A percentile compares a stretch with the other conserved stretches of the same genome.
Evolutionary conservation across 1,140 invertebrate genomes (phyloP).

Genomic region (Lordiphosa mommai): DNA sequence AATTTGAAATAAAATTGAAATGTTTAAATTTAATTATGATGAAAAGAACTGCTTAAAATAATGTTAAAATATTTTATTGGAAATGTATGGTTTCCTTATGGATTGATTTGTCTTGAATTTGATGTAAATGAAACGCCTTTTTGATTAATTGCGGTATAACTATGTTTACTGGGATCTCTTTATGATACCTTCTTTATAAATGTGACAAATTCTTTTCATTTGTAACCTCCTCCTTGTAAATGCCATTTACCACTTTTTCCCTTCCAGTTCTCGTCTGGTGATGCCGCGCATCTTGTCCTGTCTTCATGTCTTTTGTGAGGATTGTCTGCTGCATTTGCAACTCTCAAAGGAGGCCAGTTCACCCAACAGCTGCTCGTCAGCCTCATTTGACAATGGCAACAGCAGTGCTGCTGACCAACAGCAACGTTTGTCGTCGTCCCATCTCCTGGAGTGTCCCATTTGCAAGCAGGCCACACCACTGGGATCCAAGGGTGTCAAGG

Average conservation of each 20-base stretch:
- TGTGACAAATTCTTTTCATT: no score
- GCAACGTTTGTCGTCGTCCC: conserved; percentile 37
- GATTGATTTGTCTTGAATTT: no score
- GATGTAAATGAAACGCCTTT: no score
- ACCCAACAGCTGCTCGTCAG: conserved; percentile 74
- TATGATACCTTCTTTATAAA: no score
- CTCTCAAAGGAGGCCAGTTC: conserved; percentile 82
- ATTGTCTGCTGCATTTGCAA: conserved; percentile 88
- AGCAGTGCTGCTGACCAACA: conserved; percentile 26
- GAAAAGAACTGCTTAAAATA: no score
- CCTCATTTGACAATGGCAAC: conserved; percentile 59
- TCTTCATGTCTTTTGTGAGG: conserved; percentile 95
- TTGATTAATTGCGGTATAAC: neutral
- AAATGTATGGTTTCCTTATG: no score
- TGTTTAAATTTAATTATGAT: no score
- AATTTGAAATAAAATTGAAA: no score
- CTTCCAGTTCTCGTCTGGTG: conserved; percentile 82
- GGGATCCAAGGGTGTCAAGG: conserved; percentile 86
- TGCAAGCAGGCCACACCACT: conserved; percentile 92
- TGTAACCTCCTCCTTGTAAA: no score
- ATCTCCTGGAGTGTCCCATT: conserved; percentile 83
- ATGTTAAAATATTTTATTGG: no score
- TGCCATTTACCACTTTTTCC: neutral
- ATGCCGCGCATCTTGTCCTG: conserved; percentile 93
- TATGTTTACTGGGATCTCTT: no score